Evolutionary conservation across 2,888 invertebrate species (phyloP).

Genomic region (Carcina quercana): DNA sequence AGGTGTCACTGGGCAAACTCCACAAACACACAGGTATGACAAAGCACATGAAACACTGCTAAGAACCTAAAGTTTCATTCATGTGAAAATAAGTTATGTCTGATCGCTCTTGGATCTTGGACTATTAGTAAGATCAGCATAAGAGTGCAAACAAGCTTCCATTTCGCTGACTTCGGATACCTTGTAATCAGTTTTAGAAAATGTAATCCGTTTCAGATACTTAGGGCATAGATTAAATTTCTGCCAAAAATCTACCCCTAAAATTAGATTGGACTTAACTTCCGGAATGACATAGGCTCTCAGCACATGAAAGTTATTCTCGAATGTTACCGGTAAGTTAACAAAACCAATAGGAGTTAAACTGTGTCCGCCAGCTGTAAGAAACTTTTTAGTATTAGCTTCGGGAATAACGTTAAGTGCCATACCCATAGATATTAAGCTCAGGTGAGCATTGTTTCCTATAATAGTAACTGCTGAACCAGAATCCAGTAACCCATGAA

Average conservation of each 20-base stretch:
- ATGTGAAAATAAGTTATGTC: too few relatives aligned
- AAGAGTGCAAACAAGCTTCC: too few relatives aligned
- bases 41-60: too few relatives aligned
- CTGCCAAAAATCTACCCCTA: conserved; percentile 19
- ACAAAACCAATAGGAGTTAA: conserved; percentile 7
- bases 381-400: neutral
- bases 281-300: conserved; percentile 11
- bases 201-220: neutral
- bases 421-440: neutral
- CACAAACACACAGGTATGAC: too few relatives aligned
- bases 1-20: too few relatives aligned
- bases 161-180: too few relatives aligned
- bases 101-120: too few relatives aligned
- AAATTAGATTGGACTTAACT: conserved; percentile 9
- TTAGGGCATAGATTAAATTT: conserved; percentile 13
- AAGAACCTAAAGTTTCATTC: too few relatives aligned
- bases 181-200: too few relatives aligned
- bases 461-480: conserved; percentile 17
- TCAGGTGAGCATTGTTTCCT: conserved; percentile 13
- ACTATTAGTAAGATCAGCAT: too few relatives aligned
- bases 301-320: conserved; percentile 3
- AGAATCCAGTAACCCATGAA: conserved; percentile 17
- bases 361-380: conserved; percentile 9
- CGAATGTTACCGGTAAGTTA: conserved; percentile 8
- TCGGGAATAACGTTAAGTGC: neutral